phyloP scores from a whole-genome alignment of 2,113 vertebrate genomes.

The Pungitius pungitius region DNA sequence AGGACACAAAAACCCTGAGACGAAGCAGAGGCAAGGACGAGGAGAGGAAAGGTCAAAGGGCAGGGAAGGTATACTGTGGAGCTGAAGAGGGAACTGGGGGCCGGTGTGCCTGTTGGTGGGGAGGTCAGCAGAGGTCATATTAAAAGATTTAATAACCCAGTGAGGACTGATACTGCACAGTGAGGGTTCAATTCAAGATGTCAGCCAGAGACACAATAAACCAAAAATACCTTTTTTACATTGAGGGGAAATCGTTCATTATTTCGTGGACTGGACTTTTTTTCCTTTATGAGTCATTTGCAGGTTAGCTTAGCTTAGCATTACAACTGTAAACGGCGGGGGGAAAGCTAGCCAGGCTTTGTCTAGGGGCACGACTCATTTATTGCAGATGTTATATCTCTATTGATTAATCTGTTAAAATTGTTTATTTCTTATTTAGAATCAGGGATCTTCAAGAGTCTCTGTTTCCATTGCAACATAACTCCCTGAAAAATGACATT shows the following conservation, averaged over 20 bases:
- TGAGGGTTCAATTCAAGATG: not conserved
- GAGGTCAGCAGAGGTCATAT: slow-evolving; percentile 18
- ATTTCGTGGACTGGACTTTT: not conserved
- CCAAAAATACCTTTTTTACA: not conserved
- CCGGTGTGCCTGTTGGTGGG: slow-evolving; percentile 3
- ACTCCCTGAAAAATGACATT: not conserved
- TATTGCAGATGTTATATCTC: not conserved
- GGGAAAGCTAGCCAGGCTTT: not conserved
- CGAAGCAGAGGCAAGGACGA: not conserved
- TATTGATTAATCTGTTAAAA: not conserved
- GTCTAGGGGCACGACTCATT: not conserved
- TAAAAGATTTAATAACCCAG: slow-evolving; percentile 3
- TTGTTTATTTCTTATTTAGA: not conserved
- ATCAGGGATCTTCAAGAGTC: not conserved
- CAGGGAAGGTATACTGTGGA: not conserved
- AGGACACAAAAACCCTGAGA: not conserved
- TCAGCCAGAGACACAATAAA: not conserved
- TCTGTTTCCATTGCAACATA: not conserved
- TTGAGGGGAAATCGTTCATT: not conserved
- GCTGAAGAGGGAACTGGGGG: not conserved
- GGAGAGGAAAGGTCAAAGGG: not conserved
- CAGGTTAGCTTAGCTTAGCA: not conserved
- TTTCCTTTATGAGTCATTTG: not conserved
- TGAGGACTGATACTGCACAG: not conserved
- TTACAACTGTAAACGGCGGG: not conserved